Conservation (phyloP, 2,888 invertebrate species). For the Dione juno region DNA sequence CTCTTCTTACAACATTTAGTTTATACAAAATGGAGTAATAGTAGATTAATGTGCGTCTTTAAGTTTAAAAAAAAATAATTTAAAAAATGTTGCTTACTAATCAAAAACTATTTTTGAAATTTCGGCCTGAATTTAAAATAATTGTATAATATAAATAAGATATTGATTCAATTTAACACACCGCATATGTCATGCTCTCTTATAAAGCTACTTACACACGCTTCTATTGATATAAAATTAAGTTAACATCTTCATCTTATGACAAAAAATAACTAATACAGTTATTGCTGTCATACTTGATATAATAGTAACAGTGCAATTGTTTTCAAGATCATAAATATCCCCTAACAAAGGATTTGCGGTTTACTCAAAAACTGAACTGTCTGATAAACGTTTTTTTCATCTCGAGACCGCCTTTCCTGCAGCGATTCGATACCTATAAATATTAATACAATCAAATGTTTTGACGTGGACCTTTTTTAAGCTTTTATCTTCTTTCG, state of each 20-base stretch:
- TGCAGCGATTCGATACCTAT: slow-evolving; percentile 78
- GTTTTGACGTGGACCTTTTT: slow-evolving; percentile 83
- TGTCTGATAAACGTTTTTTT: slow-evolving; percentile 81
- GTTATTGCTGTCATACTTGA: slow-evolving; percentile 80
- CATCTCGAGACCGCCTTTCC: slow-evolving; percentile 70
- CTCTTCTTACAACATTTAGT: no score
- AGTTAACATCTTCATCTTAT: slow-evolving; percentile 72
- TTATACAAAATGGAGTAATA: no score
- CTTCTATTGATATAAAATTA: slow-evolving; percentile 62
- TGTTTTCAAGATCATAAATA: slow-evolving; percentile 82
- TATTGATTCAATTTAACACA: neutral
- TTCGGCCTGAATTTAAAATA: no score
- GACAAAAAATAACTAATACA: slow-evolving; percentile 71
- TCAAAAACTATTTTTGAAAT: no score
- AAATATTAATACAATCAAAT: slow-evolving; percentile 85
- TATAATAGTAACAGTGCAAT: slow-evolving; percentile 82
- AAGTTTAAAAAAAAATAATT: no score
- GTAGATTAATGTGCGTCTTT: no score
- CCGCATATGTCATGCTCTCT: neutral
- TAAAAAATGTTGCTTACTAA: no score
- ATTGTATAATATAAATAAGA: neutral
- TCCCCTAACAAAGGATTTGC: slow-evolving; percentile 80
- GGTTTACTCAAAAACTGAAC: slow-evolving; percentile 83
- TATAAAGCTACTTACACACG: slow-evolving; percentile 31
- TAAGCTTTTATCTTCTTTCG: slow-evolving; percentile 81